A percentile compares a stretch with the other conserved stretches of the same genome.
Conservation (phyloP, 1,140 invertebrate species). For the Plectrocnemia conspersa region DNA sequence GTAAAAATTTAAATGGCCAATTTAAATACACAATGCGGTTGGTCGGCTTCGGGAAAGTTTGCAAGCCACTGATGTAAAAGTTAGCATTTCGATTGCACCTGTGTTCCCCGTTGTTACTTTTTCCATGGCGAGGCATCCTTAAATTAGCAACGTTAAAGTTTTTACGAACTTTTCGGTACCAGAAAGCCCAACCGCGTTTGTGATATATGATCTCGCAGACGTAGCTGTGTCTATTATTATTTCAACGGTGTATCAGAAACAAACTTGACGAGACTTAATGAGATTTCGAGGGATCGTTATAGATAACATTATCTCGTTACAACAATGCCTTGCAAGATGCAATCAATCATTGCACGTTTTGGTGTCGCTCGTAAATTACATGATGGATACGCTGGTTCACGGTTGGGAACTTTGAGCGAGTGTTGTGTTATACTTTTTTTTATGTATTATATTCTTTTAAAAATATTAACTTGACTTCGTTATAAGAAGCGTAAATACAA, state of each 20-base stretch:
- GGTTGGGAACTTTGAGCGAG: too few relatives aligned
- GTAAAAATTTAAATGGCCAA: too few relatives aligned
- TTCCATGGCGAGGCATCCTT: background rate
- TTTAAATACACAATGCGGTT: too few relatives aligned
- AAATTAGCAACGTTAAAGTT: background rate
- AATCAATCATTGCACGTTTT: too few relatives aligned
- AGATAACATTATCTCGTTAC: background rate
- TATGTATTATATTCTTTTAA: too few relatives aligned
- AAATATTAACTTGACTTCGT: too few relatives aligned
- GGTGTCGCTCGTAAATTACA: too few relatives aligned
- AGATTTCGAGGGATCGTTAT: background rate
- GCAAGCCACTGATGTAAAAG: background rate
- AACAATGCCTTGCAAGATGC: background rate
- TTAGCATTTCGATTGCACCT: slow-evolving; percentile 17
- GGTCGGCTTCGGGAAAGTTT: background rate
- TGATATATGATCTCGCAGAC: background rate
- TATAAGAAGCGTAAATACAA: too few relatives aligned
- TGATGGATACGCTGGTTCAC: too few relatives aligned
- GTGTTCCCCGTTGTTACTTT: too few relatives aligned
- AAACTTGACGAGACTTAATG: background rate
- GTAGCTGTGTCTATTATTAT: too few relatives aligned
- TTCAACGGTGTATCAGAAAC: background rate
- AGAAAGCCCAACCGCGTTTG: background rate
- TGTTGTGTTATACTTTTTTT: too few relatives aligned
- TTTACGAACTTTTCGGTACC: background rate